phyloP scores from a whole-genome alignment of 2,113 vertebrate genomes.

The Microtus montanus region DNA sequence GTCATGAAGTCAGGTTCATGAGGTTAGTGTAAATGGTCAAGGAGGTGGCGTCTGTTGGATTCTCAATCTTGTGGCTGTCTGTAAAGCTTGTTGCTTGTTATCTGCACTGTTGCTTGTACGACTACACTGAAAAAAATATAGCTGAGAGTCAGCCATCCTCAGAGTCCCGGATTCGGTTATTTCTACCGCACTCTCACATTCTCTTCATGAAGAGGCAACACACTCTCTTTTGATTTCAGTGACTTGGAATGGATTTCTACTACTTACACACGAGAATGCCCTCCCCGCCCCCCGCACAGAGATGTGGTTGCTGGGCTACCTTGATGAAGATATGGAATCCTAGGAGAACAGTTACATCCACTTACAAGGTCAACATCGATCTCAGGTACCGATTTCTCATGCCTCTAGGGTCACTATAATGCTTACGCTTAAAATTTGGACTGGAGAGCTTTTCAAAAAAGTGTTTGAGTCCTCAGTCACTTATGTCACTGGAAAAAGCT shows the following conservation, averaged over 20 bases:
- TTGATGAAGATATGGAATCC: neutral
- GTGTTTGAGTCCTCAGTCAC: neutral
- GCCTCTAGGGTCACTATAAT: neutral
- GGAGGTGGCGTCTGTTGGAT: neutral
- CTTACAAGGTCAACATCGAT: neutral
- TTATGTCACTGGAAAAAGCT: neutral
- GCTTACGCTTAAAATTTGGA: constrained; percentile 14
- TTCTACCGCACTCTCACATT: neutral
- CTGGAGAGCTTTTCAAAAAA: constrained; percentile 18
- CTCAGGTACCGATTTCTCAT: neutral
- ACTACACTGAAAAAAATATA: neutral
- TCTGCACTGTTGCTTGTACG: too few species aligned
- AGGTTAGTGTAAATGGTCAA: neutral
- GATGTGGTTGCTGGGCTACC: neutral
- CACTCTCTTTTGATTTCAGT: constrained; percentile 15
- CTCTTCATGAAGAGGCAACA: neutral
- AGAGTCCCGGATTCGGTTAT: neutral
- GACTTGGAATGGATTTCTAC: neutral
- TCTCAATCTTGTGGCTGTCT: neutral
- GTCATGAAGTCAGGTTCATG: neutral
- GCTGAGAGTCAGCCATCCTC: neutral
- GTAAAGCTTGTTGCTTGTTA: neutral
- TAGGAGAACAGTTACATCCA: neutral
- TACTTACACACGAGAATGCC: neutral
- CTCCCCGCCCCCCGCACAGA: neutral